Base-by-base conservation (phyloP, 2,797 vertebrate species). In the Alectoris magna region DNA sequence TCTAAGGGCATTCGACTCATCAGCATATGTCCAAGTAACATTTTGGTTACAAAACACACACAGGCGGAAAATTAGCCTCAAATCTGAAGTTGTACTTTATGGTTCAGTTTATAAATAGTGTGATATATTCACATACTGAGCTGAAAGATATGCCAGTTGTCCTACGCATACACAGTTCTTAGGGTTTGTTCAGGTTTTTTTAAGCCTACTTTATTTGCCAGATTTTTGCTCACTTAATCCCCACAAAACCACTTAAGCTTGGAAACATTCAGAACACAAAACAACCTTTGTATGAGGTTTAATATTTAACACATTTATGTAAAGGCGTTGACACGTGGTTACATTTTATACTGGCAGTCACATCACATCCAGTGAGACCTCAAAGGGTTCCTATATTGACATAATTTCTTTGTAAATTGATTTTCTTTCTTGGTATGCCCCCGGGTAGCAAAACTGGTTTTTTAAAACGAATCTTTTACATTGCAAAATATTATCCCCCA, bases 281-380 rank as follows among this genome's bases (percentile, higher is more conserved):
- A n/a, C 43, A 22, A 29, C 10, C 67, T 87, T 95, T 96, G 88
- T 87, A 6, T 81, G 76, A 84, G 56, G 90, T 84, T 96, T 84
- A 96, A 91, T 94, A 92, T 88, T 93, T 78, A 95, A 95, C 87
- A 72, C 29, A n/a, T 93, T 92, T 86, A 86, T 84, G 82, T 77
- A 89, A 83, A 93, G 53, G 74, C 36, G 43, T 23, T 88, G 71
- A 51, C 56, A 86, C 19, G 23, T 34, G 36, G 29, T 56, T 92
- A 1, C 44, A 81, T 88, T 80, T 86, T 44, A 81, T 44, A 43
- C 34, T 51, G 29, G 66, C 5, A 8, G 66, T 51, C 56, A 93
- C 27, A 44, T 46, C 34, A 44, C 1, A 0, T 71, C 41, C 75
- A 88, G 49, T 38, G 83, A 72, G 49, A 48, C 89, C 85, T 83